Base-by-base conservation (phyloP, 2,113 vertebrate species). In the Heloderma charlesbogerti region DNA sequence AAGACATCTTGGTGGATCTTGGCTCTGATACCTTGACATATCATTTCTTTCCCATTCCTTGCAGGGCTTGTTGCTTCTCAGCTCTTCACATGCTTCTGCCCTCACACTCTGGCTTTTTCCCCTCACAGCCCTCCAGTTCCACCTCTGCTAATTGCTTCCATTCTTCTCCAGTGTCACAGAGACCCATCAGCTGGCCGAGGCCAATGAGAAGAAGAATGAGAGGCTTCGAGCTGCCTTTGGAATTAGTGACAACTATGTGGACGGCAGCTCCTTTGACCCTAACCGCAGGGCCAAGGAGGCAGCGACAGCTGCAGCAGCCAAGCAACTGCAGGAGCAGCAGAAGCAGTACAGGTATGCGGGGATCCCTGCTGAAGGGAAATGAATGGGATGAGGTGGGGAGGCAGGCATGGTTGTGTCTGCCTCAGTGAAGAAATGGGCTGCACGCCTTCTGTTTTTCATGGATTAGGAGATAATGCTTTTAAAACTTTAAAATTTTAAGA, bases 151-250 rank as follows among this genome's bases (percentile, higher is more conserved):
- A 86, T 2, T 86, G 9, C n/a, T 79, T 40, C 4, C 31, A 1
- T 57, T 80, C 34, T 57, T 71, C 18, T 22, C n/a, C 60, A 86
- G 98, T 79, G 97, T 97, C 82, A 98, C 98, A 3, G 98, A 99
- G 94, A 99, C 98, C 0, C 98, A 99, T 54, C 98, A 99, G 86
- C 96, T 99, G 87, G 98, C 98, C 27, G 98, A 98, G 37, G 97
- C 98, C 57, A 99, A 98, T 93, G 98, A 99, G 94, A 98, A 98
- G 95, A 99, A 99, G 95, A 99, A 99, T 10, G 98, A 98, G 93
- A 97, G 98, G 3, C 98, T 99, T 2, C 97, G 98, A 0, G 98
- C 97, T 6, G 98, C 98, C 0, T 99, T 99, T 66, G 98, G 98
- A 31, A 99, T 99, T 89, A 94, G 98, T 93, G 98, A 98, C 12